Evolutionary conservation across 2,797 vertebrate genomes (phyloP).

Genomic region (Enteromius unitaeniatus): DNA sequence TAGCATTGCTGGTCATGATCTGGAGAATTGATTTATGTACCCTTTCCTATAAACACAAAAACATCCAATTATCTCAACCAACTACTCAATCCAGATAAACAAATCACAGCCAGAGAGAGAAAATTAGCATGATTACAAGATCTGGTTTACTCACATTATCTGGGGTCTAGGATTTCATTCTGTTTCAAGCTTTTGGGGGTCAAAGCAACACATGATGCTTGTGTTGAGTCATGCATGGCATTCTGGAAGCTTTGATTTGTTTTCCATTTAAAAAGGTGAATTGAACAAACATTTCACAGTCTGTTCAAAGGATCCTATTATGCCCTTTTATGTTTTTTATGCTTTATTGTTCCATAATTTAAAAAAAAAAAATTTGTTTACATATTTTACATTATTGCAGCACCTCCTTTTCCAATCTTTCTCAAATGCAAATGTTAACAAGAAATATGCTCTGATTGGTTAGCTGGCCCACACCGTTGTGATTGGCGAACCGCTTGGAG

Average conservation of each 20-base stretch:
- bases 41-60: not conserved
- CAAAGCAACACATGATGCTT: not conserved
- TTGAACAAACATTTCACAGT: not conserved
- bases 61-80: slow-evolving; percentile 26
- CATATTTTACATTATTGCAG: not conserved
- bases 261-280: not conserved
- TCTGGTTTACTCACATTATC: slow-evolving; percentile 9
- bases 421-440: not conserved
- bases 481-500: not conserved
- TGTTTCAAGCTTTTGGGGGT: slow-evolving; percentile 3
- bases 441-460: not conserved
- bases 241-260: not conserved
- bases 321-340: not conserved
- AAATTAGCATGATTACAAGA: slow-evolving; percentile 35
- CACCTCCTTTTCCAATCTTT: not conserved
- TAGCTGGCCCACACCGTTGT: not conserved
- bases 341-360: not conserved
- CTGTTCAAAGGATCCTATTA: not conserved
- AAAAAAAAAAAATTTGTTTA: not conserved
- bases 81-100: slow-evolving; percentile 4
- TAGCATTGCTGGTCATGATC: not conserved
- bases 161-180: slow-evolving; percentile 7
- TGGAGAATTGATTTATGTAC: not conserved
- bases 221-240: not conserved
- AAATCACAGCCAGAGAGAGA: slow-evolving; percentile 19